phyloP scores from a whole-genome alignment of 2,113 vertebrate species.

The Coptodon rendalli region DNA sequence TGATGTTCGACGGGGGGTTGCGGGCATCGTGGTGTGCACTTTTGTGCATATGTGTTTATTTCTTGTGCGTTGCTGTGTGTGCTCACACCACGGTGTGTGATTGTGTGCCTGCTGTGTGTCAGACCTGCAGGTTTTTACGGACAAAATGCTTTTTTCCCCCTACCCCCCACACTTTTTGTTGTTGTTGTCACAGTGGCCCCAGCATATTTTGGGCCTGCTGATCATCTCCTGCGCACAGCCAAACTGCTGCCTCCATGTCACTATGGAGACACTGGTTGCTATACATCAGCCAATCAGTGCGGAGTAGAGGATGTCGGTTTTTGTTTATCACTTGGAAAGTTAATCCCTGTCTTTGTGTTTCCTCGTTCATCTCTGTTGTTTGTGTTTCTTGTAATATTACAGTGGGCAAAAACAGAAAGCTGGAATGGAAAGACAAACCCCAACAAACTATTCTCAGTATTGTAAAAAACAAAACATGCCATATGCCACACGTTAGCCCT shows the following conservation, averaged over 20 bases:
- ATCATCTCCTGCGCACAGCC: constrained; percentile 8
- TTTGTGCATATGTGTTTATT: not conserved
- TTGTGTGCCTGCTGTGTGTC: not conserved
- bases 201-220: constrained; percentile 14
- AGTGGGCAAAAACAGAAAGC: not conserved
- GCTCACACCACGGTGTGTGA: not conserved
- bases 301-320: not conserved
- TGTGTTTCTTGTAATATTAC: not conserved
- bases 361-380: not conserved
- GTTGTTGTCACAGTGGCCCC: constrained; percentile 1
- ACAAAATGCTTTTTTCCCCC: not conserved
- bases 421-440: not conserved
- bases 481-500: not conserved
- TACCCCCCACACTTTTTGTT: not conserved
- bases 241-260: constrained; percentile 45
- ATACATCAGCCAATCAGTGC: constrained; percentile 54
- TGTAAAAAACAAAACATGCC: not conserved
- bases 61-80: not conserved
- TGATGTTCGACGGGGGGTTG: not conserved
- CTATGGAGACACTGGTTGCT: constrained; percentile 64
- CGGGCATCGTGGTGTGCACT: not conserved
- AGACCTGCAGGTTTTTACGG: not conserved
- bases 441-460: not conserved
- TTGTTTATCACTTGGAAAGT: not conserved
- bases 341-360: not conserved